phyloP scores from a whole-genome alignment of 2,113 vertebrate genomes.

The Neomonachus schauinslandi region DNA sequence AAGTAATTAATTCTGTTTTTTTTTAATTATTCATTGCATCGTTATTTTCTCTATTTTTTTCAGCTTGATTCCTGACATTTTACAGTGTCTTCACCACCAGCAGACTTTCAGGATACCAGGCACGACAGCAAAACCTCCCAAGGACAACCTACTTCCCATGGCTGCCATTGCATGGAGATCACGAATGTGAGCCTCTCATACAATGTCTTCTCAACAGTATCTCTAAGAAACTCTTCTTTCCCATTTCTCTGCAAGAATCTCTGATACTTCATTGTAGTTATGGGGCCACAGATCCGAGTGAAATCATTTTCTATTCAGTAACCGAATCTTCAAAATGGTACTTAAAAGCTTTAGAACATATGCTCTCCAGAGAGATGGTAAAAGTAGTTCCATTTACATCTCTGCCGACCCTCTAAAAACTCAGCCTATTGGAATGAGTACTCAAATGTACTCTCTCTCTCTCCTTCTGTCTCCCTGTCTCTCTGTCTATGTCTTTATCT shows the following conservation, averaged over 20 bases:
- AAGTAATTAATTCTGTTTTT: not conserved
- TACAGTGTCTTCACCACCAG: not conserved
- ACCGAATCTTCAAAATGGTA: not conserved
- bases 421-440: not conserved
- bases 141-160: not conserved
- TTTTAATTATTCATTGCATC: not conserved
- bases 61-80: not conserved
- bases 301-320: conserved; percentile 50
- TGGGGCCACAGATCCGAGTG: not conserved
- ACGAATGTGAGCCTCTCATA: not conserved
- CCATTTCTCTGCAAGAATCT: not conserved
- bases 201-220: not conserved
- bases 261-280: not conserved
- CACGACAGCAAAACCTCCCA: not conserved
- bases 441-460: rapidly evolving
- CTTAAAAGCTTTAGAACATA: not conserved
- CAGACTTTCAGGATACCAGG: not conserved
- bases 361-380: not conserved
- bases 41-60: not conserved
- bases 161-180: not conserved
- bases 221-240: not conserved
- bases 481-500: not conserved
- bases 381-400: not conserved
- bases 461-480: not conserved
- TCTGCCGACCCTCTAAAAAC: not conserved